These are phyloP conservation scores for Myotis daubentonii DNA, from an alignment of 2,797 vertebrate genomes.

Conservation along the genomic window DNA sequence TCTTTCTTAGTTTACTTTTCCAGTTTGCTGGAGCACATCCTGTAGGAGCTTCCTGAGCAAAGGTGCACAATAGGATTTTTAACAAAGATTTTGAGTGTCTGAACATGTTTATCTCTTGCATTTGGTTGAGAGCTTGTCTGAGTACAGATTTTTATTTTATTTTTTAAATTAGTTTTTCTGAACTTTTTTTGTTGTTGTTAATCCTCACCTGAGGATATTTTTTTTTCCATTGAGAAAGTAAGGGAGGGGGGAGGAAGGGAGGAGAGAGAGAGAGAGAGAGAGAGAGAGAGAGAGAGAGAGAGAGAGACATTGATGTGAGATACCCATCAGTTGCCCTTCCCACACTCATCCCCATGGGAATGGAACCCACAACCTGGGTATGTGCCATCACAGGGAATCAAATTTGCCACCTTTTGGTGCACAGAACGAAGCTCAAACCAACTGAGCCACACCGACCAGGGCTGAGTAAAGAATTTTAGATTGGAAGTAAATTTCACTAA, in stretches of 20 bases:
- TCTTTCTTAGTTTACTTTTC: background rate
- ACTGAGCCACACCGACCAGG: background rate
- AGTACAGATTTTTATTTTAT: background rate
- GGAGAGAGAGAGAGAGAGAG: too few species aligned
- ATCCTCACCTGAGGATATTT: background rate
- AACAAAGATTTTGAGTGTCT: background rate
- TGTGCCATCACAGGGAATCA: background rate
- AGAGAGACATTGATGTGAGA: background rate
- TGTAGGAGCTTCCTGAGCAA: background rate
- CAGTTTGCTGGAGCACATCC: background rate
- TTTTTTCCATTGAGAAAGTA: background rate
- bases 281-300: background rate
- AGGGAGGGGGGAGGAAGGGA: background rate
- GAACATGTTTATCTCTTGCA: background rate
- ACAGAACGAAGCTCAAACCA: background rate
- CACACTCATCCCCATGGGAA: background rate
- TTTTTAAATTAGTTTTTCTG: background rate
- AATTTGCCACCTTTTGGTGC: background rate
- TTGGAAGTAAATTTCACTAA: background rate
- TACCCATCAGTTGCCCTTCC: background rate
- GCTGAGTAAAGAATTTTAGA: background rate
- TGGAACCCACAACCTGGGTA: background rate
- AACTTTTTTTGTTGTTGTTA: background rate
- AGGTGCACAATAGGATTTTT: background rate
- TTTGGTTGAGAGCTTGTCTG: background rate